phyloP scores from a whole-genome alignment of 2,888 invertebrate species.

The Bugulina stolonifera region DNA sequence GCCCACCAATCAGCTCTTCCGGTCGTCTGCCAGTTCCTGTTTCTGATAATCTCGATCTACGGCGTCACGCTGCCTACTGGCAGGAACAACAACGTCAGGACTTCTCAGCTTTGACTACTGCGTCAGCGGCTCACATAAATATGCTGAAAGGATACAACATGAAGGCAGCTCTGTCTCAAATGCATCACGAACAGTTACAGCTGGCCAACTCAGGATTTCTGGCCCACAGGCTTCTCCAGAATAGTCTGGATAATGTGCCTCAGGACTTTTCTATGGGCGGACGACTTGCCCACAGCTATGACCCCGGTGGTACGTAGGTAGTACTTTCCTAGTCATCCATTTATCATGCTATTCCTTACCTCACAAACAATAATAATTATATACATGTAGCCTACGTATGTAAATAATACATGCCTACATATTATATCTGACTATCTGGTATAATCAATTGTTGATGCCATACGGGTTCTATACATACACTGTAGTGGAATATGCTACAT shows the following conservation, averaged over 20 bases:
- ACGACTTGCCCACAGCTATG: not conserved
- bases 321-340: not conserved
- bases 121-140: too few species aligned
- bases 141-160: not conserved
- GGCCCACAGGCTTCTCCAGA: not conserved
- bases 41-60: not conserved
- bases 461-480: too few species aligned
- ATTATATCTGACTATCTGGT: too few species aligned
- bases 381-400: too few species aligned
- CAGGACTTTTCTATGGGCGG: constrained; percentile 22
- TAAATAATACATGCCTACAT: too few species aligned
- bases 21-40: not conserved
- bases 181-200: not conserved
- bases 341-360: not conserved
- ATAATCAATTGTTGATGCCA: too few species aligned
- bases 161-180: not conserved
- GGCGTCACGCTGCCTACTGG: not conserved
- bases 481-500: too few species aligned
- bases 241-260: not conserved
- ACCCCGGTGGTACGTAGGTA: constrained; percentile 5
- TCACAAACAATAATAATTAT: too few species aligned
- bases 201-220: not conserved
- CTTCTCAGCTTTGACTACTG: not conserved
- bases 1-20: not conserved
- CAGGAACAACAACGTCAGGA: not conserved